phyloP scores from a whole-genome alignment of 2,888 invertebrate genomes.

The Exephanes ischioxanthus region DNA sequence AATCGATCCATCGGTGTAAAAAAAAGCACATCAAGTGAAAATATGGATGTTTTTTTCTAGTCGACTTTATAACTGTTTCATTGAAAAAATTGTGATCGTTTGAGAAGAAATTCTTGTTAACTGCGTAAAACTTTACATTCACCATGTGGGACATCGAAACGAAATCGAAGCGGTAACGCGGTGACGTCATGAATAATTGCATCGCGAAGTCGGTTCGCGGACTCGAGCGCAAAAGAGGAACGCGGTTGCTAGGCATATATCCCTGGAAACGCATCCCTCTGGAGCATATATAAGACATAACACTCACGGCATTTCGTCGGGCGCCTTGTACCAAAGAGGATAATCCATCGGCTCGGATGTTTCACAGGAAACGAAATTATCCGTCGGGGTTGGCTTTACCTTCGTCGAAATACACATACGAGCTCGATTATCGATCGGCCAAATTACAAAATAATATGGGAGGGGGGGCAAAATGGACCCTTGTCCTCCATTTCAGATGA shows the following conservation, averaged over 20 bases:
- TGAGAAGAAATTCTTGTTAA: neutral
- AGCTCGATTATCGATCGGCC: neutral
- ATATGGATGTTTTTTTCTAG: too few relatives aligned
- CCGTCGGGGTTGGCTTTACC: conserved; percentile 71
- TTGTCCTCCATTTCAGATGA: too few relatives aligned
- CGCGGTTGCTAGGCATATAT: conserved; percentile 12
- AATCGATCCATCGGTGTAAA: too few relatives aligned
- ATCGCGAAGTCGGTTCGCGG: conserved; percentile 7
- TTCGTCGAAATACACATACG: conserved; percentile 37
- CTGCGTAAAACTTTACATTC: too few relatives aligned
- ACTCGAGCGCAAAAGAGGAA: neutral
- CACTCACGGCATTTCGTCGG: conserved; percentile 75
- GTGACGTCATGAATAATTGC: conserved; percentile 55
- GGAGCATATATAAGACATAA: neutral
- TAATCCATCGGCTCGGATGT: conserved; percentile 68
- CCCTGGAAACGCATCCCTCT: conserved; percentile 15
- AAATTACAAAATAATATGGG: conserved; percentile 6
- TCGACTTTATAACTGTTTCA: too few relatives aligned
- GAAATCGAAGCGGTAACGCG: neutral
- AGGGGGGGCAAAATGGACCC: too few relatives aligned
- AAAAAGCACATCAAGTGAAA: too few relatives aligned
- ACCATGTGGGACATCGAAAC: neutral
- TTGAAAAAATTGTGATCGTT: too few relatives aligned
- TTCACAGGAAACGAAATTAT: conserved; percentile 74
- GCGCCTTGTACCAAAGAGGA: conserved; percentile 79